Conservation (phyloP, 2,888 invertebrate species). For the Pristionchus exspectatus region DNA sequence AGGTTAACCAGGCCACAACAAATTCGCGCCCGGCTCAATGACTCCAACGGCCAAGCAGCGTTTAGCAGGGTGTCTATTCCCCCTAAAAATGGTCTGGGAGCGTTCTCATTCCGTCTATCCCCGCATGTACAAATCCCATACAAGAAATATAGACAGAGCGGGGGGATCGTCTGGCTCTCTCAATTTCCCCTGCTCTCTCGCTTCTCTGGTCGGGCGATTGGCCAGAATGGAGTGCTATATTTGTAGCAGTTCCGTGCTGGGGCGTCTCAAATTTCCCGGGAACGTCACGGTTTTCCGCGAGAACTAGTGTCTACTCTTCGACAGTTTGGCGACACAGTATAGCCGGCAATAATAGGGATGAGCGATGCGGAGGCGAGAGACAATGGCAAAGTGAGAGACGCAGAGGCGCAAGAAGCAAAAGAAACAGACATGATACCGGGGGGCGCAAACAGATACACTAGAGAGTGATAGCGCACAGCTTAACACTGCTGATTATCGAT, state of each 20-base stretch:
- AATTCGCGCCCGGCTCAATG: neutral
- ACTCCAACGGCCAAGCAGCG: neutral
- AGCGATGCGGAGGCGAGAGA: neutral
- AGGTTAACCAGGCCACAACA: neutral
- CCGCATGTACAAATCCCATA: neutral
- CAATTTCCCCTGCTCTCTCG: no score
- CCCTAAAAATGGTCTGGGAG: no score
- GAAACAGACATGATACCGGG: conserved; percentile 43
- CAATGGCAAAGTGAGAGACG: neutral
- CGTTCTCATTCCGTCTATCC: neutral
- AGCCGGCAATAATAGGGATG: neutral
- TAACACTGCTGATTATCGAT: conserved; percentile 21
- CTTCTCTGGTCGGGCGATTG: neutral
- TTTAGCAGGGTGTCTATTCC: neutral
- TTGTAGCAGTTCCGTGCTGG: neutral
- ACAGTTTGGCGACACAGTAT: neutral
- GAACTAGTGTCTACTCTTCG: neutral
- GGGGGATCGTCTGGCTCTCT: no score
- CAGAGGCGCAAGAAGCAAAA: neutral
- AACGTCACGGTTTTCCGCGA: neutral
- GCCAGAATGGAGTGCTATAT: neutral
- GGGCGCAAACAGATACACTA: conserved; percentile 22
- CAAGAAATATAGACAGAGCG: neutral
- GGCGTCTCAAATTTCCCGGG: neutral
- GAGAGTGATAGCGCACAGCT: conserved; percentile 14